Conservation (phyloP, 2,797 vertebrate species). For the Carcharodon carcharias region DNA sequence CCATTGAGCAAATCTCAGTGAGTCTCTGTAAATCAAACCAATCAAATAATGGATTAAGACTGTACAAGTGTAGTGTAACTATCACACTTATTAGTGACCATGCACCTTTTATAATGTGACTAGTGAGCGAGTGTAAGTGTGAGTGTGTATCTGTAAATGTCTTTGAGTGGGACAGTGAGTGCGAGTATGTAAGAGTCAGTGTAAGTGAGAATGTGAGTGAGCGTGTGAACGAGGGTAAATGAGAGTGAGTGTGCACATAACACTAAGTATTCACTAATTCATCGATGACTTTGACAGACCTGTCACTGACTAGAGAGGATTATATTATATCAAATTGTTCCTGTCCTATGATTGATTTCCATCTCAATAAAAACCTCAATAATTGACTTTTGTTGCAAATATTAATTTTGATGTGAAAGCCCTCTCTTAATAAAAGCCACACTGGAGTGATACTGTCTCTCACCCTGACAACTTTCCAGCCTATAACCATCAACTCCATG, state of each 20-base stretch:
- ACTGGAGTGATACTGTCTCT: not conserved
- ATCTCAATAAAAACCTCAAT: not conserved
- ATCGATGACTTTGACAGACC: not conserved
- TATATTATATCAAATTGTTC: not conserved
- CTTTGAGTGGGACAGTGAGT: not conserved
- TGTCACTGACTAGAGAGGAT: not conserved
- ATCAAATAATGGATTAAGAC: not conserved
- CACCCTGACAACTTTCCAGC: not conserved
- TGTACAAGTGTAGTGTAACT: not conserved
- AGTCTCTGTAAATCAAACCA: not conserved
- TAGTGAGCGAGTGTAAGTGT: not conserved
- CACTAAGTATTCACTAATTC: not conserved
- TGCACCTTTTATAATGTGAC: not conserved
- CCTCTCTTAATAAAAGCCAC: not conserved
- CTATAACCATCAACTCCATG: not conserved
- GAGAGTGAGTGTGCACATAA: not conserved
- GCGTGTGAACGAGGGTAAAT: too few relatives aligned
- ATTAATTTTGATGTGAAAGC: not conserved
- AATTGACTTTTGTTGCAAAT: not conserved
- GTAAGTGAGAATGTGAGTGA: not conserved
- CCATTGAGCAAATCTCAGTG: not conserved
- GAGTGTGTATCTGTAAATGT: not conserved
- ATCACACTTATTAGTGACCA: not conserved
- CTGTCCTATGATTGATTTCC: not conserved
- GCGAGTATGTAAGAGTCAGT: not conserved